Evolutionary conservation across 2,797 vertebrate species (phyloP), one percentile per base, ranked within the genome.

Genomic region (Halcyon smyrnensis): DNA sequence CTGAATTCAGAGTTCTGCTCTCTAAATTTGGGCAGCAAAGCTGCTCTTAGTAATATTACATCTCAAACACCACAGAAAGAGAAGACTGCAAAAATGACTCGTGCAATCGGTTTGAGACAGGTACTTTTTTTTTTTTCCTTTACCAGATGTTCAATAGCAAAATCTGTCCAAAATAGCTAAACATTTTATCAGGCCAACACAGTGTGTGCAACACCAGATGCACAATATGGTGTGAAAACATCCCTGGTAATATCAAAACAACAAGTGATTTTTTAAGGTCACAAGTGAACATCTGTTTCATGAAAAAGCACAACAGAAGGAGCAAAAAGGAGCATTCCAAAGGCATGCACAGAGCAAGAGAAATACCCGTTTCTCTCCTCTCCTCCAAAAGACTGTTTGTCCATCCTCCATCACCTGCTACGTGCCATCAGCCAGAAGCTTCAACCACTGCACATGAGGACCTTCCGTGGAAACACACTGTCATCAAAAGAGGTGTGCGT

Each of bases 351-450:
- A 53, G 25, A 74, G 45, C 37, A 64, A 59, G 21, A 62, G 19
- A 68, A 62, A 67, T 2, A 17, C 7, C 4, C 4, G 54, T 76
- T 76, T 48, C 12, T 62, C 37, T 67, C 46, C 15, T 39, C 8
- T 24, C 11, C 59, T 67, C 41, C 41, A 21, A 15, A 64, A 34
- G 43, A 18, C 28, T 0, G 18, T 5, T 15, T 0, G 8, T 23
- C 30, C 43, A 11, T 27, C 48, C 34, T 48, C 34, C 43, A 24
- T 25, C 59, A 20, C n/a, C 57, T 56, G 12, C 12, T 30, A 11
- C 56, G 36, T 48, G 36, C 64, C 37, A 20, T 25, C 48, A 18
- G 46, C 21, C 36, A 37, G 53, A 43, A 50, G 41, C 39, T 34
- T 39, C 41, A 11, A 12, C 3, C 41, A 3, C 30, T 8, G 37